phyloP scores from a whole-genome alignment of 2,797 vertebrate species.

The Acrossocheilus wenchowensis region DNA sequence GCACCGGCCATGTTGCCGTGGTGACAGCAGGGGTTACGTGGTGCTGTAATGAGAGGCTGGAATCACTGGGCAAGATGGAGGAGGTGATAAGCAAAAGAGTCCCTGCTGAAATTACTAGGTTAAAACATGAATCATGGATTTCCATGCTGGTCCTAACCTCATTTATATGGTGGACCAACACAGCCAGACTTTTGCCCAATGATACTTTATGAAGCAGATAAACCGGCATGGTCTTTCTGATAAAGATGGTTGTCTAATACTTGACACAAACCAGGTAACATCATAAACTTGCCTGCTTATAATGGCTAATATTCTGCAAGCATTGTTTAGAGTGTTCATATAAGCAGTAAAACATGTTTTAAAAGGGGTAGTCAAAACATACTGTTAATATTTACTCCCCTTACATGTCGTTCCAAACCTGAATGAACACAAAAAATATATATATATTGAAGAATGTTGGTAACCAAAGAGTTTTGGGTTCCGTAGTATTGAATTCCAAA shows the following conservation, averaged over 20 bases:
- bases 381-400: no score
- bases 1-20: slow-evolving; percentile 19
- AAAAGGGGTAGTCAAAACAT: background rate
- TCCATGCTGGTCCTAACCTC: slow-evolving; percentile 8
- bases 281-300: background rate
- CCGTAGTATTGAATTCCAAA: background rate
- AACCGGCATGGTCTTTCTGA: background rate
- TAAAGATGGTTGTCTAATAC: background rate
- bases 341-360: background rate
- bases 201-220: background rate
- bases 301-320: background rate
- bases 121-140: slow-evolving; percentile 27
- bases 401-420: no score
- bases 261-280: background rate
- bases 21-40: slow-evolving; percentile 6
- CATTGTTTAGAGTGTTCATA: background rate
- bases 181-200: background rate
- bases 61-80: background rate
- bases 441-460: background rate
- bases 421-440: no score
- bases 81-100: background rate
- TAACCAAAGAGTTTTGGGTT: background rate
- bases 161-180: background rate
- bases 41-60: slow-evolving; percentile 27
- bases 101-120: background rate